Percentiles rank a stretch among this genome's conserved stretches.
These are phyloP conservation scores for Antidorcas marsupialis DNA, from an alignment of 2,113 vertebrate genomes.

Conservation along the genomic window DNA sequence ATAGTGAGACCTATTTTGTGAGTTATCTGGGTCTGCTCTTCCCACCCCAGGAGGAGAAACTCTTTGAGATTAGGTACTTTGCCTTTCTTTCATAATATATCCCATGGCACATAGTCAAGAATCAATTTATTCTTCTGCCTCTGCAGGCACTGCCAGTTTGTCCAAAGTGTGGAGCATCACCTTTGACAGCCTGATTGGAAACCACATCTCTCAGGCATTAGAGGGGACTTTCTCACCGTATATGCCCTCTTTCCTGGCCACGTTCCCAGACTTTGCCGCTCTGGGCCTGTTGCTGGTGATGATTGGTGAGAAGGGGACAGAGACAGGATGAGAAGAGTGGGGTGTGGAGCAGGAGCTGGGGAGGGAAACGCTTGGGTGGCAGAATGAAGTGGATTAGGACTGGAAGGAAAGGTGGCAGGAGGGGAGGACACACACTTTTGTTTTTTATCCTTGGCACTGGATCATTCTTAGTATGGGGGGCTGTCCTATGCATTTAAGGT, in stretches of 20 bases:
- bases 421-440: neutral
- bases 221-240: constrained; percentile 76
- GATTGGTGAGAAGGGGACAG: constrained; percentile 77
- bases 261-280: constrained; percentile 90
- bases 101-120: neutral
- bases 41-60: neutral
- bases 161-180: constrained; percentile 91
- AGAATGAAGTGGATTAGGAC: neutral
- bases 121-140: neutral
- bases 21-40: neutral
- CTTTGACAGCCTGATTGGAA: constrained; percentile 88
- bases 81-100: neutral
- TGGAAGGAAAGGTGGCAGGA: neutral
- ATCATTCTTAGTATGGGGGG: neutral
- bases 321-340: neutral
- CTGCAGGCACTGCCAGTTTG: constrained; percentile 84
- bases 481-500: neutral
- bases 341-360: neutral
- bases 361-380: neutral
- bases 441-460: neutral
- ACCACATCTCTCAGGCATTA: constrained; percentile 88
- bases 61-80: neutral
- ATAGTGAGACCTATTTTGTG: neutral
- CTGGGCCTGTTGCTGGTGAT: constrained; percentile 87
- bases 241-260: constrained; percentile 82